phyloP scores from a whole-genome alignment of 37 sponge, comb jelly and placozoan species.

The Ianthella basta region DNA sequence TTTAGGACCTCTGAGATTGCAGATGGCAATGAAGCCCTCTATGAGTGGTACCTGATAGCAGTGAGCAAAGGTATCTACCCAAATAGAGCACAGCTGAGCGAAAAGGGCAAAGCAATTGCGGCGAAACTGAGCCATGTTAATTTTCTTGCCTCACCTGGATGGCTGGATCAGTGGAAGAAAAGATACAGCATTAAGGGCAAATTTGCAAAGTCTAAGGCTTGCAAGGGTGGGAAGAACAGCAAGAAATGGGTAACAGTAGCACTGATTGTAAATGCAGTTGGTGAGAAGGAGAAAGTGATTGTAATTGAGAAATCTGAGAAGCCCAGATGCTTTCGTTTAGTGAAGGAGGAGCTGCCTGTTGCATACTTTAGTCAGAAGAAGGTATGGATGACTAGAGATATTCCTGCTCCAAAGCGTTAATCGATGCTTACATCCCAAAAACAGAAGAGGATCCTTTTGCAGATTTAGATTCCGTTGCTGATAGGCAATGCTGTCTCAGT shows the following conservation, averaged over 20 bases:
- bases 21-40: conserved; percentile 39
- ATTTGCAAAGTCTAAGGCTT: conserved; percentile 33
- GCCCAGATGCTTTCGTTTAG: conserved; percentile 51
- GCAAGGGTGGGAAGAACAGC: conserved; percentile 64
- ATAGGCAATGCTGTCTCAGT: conserved; percentile 57
- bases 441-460: no score
- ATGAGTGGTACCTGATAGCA: conserved; percentile 49
- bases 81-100: conserved; percentile 26
- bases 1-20: conserved; percentile 29
- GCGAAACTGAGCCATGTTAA: conserved; percentile 12
- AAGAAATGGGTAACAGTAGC: conserved; percentile 56
- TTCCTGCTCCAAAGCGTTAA: conserved; percentile 55
- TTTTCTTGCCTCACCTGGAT: conserved; percentile 52
- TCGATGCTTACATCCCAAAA: conserved; percentile 56
- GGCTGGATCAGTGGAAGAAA: conserved; percentile 60
- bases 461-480: conserved; percentile 52
- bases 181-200: conserved; percentile 54
- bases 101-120: conserved; percentile 49
- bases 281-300: conserved; percentile 53
- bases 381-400: no score
- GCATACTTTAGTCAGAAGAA: conserved; percentile 54
- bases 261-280: conserved; percentile 56
- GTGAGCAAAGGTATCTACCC: conserved; percentile 47
- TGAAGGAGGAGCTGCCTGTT: conserved; percentile 50
- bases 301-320: conserved; percentile 69